Base-by-base conservation (phyloP, 2,888 invertebrate genomes). In the Meteorus cinctellus region DNA sequence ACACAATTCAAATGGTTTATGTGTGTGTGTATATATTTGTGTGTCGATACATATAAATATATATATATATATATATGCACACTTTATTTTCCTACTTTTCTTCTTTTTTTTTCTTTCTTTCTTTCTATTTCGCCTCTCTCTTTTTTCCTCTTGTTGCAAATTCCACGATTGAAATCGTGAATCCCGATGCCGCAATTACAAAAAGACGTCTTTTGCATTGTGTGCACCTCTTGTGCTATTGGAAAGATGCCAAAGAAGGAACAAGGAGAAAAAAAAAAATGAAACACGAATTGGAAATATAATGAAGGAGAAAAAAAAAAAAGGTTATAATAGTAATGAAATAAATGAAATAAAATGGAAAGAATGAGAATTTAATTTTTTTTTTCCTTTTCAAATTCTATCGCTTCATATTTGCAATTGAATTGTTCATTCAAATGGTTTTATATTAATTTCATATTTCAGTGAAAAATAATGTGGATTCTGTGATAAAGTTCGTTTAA, bases 181-280 rank as follows among this genome's bases (percentile, higher is more conserved):
- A 55, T 55, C 55, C 55, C 19, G 55, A 55, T 55, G 55, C 55
- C 55, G 55, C 55, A 55, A 55, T 55, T 55, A 19, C 55, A 55
- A 55, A 55, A 55, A 55, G 19, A 24, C 4, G n/a, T 55, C 19
- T 19, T 55, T 55, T 55, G 19, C 19, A 55, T 55, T 19, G 19
- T 19, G 19, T 8, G n/a, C 55, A n/a, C n/a, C 55, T 55, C 34
- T 55, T 55, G 55, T 19, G n/a, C 6, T 55, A 19, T 19, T 19
- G 19, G 55, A 19, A 4, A 8, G 19, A 19, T 55, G 55, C 55
- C 14, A 72, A 45, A n/a, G 16, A 24, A 8, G 62, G 41, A 62
- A 60, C 24, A 19, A 59, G n/a, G n/a, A 19, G 6, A 8, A 55
- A 19, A 19, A 48, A 60, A 45, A 14, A 14, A 68, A 34, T 45